Conservation (phyloP, 2,113 vertebrate species). For the Sitta europaea region DNA sequence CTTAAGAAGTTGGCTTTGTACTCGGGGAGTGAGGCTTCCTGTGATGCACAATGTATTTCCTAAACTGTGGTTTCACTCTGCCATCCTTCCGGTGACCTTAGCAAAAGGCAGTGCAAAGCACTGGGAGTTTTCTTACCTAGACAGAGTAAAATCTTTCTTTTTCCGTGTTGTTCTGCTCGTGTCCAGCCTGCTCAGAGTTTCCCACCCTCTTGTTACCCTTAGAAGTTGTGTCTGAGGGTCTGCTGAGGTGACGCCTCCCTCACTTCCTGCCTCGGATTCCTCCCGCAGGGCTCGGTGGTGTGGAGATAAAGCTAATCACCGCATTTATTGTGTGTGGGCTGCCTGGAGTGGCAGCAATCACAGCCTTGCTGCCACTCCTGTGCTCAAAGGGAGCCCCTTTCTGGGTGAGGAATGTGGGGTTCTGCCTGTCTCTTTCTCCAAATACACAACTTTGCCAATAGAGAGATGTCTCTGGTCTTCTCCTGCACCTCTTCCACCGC, state of each 20-base stretch:
- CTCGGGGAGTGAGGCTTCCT: neutral
- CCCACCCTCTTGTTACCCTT: neutral
- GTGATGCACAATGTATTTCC: accelerated
- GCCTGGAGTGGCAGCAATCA: neutral
- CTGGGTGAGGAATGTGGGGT: neutral
- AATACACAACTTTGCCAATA: accelerated
- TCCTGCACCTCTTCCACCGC: neutral
- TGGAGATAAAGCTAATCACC: neutral
- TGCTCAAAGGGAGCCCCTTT: neutral
- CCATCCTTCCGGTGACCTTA: neutral
- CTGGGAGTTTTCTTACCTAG: neutral
- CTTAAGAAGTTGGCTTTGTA: neutral
- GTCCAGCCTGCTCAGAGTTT: neutral
- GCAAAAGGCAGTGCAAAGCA: accelerated
- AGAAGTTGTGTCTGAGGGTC: neutral
- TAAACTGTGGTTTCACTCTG: neutral
- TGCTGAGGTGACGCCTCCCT: neutral
- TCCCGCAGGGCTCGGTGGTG: neutral
- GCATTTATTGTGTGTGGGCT: neutral
- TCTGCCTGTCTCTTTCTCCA: neutral
- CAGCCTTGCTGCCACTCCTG: neutral
- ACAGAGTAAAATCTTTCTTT: neutral
- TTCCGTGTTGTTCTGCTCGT: accelerated
- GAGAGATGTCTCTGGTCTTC: neutral
- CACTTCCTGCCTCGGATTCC: neutral